A percentile compares a stretch with the other conserved stretches of the same genome.
These are phyloP conservation scores for Heteractis magnifica DNA, from an alignment of 92 coral and sea anemone genomes.

Conservation along the genomic window DNA sequence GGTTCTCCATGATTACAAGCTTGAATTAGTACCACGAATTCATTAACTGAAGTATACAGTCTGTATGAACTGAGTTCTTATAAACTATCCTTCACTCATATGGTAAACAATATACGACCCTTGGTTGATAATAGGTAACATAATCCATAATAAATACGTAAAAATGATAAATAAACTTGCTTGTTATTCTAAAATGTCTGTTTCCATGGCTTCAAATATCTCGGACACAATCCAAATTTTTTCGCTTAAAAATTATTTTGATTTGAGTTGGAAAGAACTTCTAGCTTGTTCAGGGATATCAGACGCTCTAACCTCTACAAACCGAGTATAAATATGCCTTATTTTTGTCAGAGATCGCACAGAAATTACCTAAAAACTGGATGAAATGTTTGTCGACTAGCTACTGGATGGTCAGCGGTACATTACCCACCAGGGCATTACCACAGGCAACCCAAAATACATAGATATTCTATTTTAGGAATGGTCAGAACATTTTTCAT, in stretches of 20 bases:
- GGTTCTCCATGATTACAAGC: background rate
- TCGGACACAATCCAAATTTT: background rate
- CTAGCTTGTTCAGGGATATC: background rate
- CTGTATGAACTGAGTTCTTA: background rate
- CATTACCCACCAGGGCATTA: too few relatives aligned
- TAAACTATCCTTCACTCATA: background rate
- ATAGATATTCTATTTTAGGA: too few relatives aligned
- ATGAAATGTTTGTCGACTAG: background rate
- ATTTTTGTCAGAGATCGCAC: background rate
- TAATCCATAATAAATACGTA: background rate
- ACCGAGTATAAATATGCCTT: background rate
- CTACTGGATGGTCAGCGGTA: background rate
- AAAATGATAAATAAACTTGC: background rate
- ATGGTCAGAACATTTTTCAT: too few relatives aligned
- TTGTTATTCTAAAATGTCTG: background rate
- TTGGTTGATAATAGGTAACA: background rate
- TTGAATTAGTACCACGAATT: background rate
- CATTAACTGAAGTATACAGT: too few relatives aligned
- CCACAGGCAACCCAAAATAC: slow-evolving; percentile 4
- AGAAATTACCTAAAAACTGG: background rate
- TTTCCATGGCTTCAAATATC: background rate
- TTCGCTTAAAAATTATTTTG: background rate
- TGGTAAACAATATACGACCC: background rate
- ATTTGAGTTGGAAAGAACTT: background rate
- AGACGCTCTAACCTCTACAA: background rate